These are phyloP conservation scores for Rallus crepitans DNA, from an alignment of 2,797 vertebrate species.

Conservation along the genomic window DNA sequence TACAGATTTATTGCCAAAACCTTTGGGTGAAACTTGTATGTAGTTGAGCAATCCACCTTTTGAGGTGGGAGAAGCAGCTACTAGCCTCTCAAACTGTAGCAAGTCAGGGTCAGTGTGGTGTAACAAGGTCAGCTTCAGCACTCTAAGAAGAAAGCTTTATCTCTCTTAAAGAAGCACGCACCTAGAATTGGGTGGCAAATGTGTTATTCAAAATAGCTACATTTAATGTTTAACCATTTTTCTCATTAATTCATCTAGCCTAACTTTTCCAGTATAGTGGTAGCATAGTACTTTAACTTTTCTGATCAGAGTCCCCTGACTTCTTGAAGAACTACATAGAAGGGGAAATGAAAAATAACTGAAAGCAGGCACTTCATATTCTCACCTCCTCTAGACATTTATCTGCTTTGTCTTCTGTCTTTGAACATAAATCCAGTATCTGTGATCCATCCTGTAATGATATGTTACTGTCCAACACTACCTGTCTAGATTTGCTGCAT, in stretches of 20 bases:
- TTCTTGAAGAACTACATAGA: background rate
- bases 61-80: background rate
- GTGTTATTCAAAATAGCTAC: background rate
- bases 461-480: background rate
- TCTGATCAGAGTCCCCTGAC: background rate
- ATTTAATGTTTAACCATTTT: background rate
- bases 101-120: background rate
- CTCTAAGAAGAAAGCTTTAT: background rate
- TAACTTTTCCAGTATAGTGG: background rate
- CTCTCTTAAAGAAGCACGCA: background rate
- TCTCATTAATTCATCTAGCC: background rate
- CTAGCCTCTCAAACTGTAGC: background rate
- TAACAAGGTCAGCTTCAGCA: background rate
- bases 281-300: background rate
- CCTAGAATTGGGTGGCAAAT: background rate
- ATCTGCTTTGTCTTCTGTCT: background rate
- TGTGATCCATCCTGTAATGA: background rate
- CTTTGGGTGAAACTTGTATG: background rate
- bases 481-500: background rate
- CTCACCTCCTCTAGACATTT: background rate
- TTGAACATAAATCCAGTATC: background rate
- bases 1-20: background rate
- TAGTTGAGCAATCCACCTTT: background rate
- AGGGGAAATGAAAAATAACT: background rate
- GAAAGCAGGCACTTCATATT: background rate